Evolutionary conservation across 2,113 vertebrate genomes (phyloP).

Genomic region (Aptenodytes patagonicus): DNA sequence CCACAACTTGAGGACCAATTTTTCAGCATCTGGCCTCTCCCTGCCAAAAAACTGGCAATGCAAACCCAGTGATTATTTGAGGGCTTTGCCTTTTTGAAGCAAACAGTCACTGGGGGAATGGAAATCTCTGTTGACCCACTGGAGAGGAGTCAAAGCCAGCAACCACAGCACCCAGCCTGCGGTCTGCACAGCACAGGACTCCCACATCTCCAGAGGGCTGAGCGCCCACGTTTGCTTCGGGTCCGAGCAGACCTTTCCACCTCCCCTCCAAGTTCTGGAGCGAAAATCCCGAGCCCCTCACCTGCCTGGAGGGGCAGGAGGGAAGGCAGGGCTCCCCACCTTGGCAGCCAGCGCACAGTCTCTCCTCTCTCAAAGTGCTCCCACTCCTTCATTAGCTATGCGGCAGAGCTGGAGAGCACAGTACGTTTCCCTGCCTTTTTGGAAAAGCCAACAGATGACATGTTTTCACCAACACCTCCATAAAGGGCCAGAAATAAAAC

Average conservation of each 20-base stretch:
- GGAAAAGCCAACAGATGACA: conserved; percentile 44
- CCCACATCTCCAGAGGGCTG: not conserved
- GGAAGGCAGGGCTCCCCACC: not conserved
- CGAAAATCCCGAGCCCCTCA: rapidly evolving
- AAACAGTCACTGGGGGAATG: not conserved
- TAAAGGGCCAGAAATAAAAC: conserved; percentile 48
- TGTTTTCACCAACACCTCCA: conserved; percentile 55
- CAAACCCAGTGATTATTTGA: not conserved
- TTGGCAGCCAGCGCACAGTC: not conserved
- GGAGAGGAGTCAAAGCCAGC: not conserved
- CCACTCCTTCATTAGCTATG: not conserved
- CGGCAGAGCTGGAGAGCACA: not conserved
- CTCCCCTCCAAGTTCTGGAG: not conserved
- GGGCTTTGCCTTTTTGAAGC: not conserved
- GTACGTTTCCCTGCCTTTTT: conserved; percentile 4
- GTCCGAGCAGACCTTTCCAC: not conserved
- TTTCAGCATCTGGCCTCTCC: not conserved
- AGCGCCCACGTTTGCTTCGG: not conserved
- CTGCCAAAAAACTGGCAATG: not conserved
- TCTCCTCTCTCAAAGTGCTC: not conserved
- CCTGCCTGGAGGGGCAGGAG: not conserved
- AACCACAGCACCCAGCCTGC: not conserved
- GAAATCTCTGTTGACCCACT: not conserved
- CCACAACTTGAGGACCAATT: rapidly evolving
- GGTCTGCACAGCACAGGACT: not conserved